phyloP scores from a whole-genome alignment of 2,113 vertebrate species.

The Carassius gibelio region DNA sequence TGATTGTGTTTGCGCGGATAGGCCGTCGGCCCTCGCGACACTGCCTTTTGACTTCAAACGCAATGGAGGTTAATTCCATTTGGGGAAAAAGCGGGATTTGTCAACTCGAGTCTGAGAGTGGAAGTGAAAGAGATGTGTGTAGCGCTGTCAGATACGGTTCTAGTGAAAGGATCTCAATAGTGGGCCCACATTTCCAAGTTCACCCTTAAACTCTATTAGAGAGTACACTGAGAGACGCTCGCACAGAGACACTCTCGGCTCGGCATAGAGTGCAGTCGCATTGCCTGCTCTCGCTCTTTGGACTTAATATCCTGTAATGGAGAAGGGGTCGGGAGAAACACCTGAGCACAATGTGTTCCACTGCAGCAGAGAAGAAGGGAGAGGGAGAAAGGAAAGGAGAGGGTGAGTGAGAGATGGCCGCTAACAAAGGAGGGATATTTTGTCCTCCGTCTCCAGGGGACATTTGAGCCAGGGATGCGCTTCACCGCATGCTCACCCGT shows the following conservation, averaged over 20 bases:
- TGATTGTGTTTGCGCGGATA: constrained; percentile 43
- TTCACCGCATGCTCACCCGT: constrained; percentile 34
- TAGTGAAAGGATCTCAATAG: constrained; percentile 9
- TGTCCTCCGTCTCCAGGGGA: constrained; percentile 16
- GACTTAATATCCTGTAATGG: constrained; percentile 45
- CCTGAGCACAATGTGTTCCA: constrained; percentile 16
- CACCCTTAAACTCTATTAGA: constrained; percentile 38
- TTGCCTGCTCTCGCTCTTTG: constrained; percentile 21
- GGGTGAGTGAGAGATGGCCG: constrained; percentile 43
- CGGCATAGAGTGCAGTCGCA: neutral
- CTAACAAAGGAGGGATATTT: constrained; percentile 31
- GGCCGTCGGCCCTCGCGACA: neutral
- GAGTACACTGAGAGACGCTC: constrained; percentile 6
- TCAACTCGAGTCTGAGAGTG: constrained; percentile 26
- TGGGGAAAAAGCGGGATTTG: constrained; percentile 28
- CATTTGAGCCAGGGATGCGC: constrained; percentile 49
- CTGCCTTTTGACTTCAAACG: constrained; percentile 35
- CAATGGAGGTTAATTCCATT: constrained; percentile 48
- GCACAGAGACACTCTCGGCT: constrained; percentile 2
- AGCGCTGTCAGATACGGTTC: neutral
- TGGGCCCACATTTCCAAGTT: constrained; percentile 26
- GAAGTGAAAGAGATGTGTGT: constrained; percentile 30
- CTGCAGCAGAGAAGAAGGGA: neutral
- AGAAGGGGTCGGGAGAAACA: constrained; percentile 33
- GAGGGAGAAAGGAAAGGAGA: constrained; percentile 19